phyloP scores from a whole-genome alignment of 2,888 invertebrate species.

The Cordilura impudica region DNA sequence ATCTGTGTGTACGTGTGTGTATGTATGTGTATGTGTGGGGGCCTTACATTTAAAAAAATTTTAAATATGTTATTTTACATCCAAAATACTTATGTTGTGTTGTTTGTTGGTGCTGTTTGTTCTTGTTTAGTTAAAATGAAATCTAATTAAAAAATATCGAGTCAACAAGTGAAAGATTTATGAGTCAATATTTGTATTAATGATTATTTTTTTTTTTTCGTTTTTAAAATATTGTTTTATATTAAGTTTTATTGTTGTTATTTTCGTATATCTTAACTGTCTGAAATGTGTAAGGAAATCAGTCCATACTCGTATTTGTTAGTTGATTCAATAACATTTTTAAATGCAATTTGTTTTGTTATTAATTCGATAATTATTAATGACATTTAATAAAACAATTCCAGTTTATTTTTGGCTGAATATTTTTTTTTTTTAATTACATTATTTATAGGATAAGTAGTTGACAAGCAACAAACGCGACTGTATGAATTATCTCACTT shows the following conservation, averaged over 20 bases:
- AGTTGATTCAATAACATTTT: conserved; percentile 57
- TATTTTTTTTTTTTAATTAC: too few species aligned
- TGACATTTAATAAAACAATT: not conserved
- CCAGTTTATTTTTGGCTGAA: not conserved
- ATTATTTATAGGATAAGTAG: too few species aligned
- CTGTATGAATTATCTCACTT: too few species aligned
- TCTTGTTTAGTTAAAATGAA: conserved; percentile 48
- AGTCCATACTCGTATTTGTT: conserved; percentile 32
- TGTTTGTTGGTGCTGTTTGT: not conserved
- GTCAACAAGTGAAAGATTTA: conserved; percentile 75
- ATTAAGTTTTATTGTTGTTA: conserved; percentile 22
- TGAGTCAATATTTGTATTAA: conserved; percentile 65
- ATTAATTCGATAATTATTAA: not conserved
- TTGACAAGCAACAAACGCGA: too few species aligned
- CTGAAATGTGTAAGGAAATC: conserved; percentile 54
- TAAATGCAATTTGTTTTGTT: not conserved
- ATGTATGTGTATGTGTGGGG: too few species aligned
- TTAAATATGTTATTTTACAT: conserved; percentile 18
- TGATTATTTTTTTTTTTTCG: conserved; percentile 43
- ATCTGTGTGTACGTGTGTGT: not conserved
- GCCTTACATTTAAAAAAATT: conserved; percentile 41
- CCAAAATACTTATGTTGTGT: too few species aligned
- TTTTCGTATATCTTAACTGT: conserved; percentile 21
- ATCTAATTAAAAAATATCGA: conserved; percentile 70
- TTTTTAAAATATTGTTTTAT: conserved; percentile 22